Evolutionary conservation across 2,888 invertebrate genomes (phyloP).

Genomic region (Euproctis similis): DNA sequence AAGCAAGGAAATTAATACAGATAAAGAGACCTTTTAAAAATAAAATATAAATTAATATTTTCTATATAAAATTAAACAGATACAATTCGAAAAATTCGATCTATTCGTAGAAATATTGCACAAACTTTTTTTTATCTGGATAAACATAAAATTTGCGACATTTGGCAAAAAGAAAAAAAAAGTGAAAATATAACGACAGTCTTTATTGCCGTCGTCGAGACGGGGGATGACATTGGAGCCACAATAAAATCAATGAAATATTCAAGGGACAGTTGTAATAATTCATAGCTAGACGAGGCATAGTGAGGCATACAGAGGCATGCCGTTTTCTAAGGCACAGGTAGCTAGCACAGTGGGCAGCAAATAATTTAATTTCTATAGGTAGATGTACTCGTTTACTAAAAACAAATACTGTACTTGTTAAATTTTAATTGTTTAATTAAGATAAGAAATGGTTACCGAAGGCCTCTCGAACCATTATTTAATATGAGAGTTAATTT

Average conservation of each 20-base stretch:
- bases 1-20: no score
- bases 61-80: no score
- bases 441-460: slow-evolving; percentile 34
- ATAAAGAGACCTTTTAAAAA: no score
- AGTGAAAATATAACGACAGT: slow-evolving; percentile 47
- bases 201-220: slow-evolving; percentile 65
- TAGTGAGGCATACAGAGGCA: slow-evolving; percentile 45
- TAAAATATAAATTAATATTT: no score
- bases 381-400: slow-evolving; percentile 15
- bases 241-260: slow-evolving; percentile 76
- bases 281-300: slow-evolving; percentile 53
- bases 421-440: slow-evolving; percentile 32
- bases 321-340: slow-evolving; percentile 55
- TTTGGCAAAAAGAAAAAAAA: slow-evolving; percentile 58
- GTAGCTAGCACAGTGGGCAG: slow-evolving; percentile 53
- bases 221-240: slow-evolving; percentile 73
- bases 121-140: slow-evolving; percentile 21
- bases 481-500: no score
- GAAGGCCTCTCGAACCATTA: no score
- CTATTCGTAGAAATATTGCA: neutral
- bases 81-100: no score
- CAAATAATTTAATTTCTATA: slow-evolving; percentile 28
- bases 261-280: slow-evolving; percentile 59
- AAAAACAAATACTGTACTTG: slow-evolving; percentile 19
- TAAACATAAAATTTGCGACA: slow-evolving; percentile 42